Evolutionary conservation across 35 echinoderm and acorn worm genomes (phyloP).

Genomic region (Ophiothrix spiculata): DNA sequence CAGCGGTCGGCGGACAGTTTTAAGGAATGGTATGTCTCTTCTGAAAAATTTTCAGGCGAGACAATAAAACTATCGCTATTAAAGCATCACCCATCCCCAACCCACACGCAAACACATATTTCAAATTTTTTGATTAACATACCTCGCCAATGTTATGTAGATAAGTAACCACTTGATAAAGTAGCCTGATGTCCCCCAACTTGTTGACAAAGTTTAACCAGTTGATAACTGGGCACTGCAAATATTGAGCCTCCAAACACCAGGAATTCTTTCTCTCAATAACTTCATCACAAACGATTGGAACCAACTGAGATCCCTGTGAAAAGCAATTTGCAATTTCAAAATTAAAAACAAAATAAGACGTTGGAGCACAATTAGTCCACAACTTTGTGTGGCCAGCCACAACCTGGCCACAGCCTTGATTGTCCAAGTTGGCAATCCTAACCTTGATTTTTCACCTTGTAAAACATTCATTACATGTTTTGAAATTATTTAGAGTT

Average conservation of each 20-base stretch:
- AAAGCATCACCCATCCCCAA: not conserved
- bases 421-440: too few species aligned
- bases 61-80: not conserved
- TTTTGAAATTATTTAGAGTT: too few species aligned
- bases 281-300: not conserved
- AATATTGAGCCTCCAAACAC: not conserved
- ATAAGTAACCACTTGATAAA: not conserved
- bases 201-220: not conserved
- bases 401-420: too few species aligned
- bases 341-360: too few species aligned
- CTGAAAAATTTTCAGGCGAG: not conserved
- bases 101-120: not conserved
- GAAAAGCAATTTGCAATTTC: too few species aligned
- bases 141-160: not conserved
- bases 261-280: not conserved
- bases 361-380: too few species aligned
- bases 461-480: too few species aligned
- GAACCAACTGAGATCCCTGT: too few species aligned
- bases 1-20: not conserved
- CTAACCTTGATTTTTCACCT: too few species aligned
- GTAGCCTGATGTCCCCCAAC: not conserved
- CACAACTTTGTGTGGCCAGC: too few species aligned
- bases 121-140: not conserved
- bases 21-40: not conserved
- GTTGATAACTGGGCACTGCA: not conserved